Conservation (phyloP, 2,888 invertebrate species). For the Calliopum simillimum region DNA sequence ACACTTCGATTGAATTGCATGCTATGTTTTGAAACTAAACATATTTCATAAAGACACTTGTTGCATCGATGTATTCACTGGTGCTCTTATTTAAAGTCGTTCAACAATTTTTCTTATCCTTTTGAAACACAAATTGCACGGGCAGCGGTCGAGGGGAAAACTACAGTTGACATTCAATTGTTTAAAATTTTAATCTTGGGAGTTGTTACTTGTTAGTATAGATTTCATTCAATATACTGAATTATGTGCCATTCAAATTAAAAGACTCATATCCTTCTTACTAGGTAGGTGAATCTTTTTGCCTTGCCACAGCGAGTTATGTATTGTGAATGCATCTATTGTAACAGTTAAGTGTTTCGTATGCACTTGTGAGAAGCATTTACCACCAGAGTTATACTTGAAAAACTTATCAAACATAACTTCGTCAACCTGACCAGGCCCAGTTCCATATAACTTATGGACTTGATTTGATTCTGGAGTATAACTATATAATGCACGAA, state of each 20-base stretch:
- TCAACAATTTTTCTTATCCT: too few species aligned
- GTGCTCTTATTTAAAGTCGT: too few species aligned
- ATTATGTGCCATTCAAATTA: constrained; percentile 72
- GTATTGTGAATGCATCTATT: constrained; percentile 99
- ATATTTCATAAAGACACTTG: too few species aligned
- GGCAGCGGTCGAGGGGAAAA: too few species aligned
- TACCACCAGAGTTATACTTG: constrained; percentile 99
- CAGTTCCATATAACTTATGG: constrained; percentile 93
- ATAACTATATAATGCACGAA: constrained; percentile 96
- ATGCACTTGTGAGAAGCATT: constrained; percentile 96
- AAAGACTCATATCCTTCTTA: constrained; percentile 94
- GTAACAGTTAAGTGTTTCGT: constrained; percentile 99
- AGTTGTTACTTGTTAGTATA: too few species aligned
- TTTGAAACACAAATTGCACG: too few species aligned
- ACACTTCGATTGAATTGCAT: too few species aligned
- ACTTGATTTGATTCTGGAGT: constrained; percentile 93
- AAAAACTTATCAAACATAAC: constrained; percentile 99
- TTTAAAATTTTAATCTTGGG: too few species aligned
- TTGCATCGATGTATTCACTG: too few species aligned
- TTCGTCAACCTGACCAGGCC: constrained; percentile 94
- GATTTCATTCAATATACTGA: too few species aligned
- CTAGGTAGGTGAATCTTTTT: constrained; percentile 93
- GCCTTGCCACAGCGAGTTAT: constrained; percentile 98
- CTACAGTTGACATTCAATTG: too few species aligned
- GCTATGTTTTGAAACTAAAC: too few species aligned